These are phyloP conservation scores for Drosophila pandora DNA, from an alignment of 1,140 invertebrate genomes.

Conservation along the genomic window DNA sequence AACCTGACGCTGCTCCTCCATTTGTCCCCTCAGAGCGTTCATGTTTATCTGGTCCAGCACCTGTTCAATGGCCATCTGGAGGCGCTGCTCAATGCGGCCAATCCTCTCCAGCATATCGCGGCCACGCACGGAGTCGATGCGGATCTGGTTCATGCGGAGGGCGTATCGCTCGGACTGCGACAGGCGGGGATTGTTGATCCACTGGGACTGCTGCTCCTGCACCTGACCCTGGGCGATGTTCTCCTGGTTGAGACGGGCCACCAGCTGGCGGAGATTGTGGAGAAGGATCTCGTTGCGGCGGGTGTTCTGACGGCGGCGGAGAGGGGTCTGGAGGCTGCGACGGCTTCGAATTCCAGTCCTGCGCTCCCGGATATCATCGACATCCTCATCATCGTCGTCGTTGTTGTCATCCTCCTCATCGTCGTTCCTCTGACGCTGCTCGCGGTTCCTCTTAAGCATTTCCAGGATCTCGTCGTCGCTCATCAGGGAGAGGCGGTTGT, in stretches of 20 bases:
- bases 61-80: slow-evolving; percentile 32
- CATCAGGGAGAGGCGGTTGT: slow-evolving; percentile 40
- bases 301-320: not conserved
- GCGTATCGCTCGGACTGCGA: slow-evolving; percentile 39
- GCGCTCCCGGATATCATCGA: slow-evolving; percentile 7
- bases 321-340: slow-evolving; percentile 39
- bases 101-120: slow-evolving; percentile 45
- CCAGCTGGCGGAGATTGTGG: slow-evolving; percentile 61
- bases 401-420: slow-evolving; percentile 9
- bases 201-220: slow-evolving; percentile 4
- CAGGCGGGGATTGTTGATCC: slow-evolving; percentile 31
- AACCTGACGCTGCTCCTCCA: slow-evolving; percentile 31
- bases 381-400: slow-evolving; percentile 11
- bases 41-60: slow-evolving; percentile 13
- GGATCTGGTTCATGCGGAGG: slow-evolving; percentile 53
- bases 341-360: slow-evolving; percentile 39
- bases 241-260: slow-evolving; percentile 71
- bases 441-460: slow-evolving; percentile 50
- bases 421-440: slow-evolving; percentile 9
- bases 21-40: not conserved
- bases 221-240: slow-evolving; percentile 32
- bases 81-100: slow-evolving; percentile 27
- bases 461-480: slow-evolving; percentile 55
- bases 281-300: slow-evolving; percentile 57
- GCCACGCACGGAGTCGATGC: slow-evolving; percentile 41